Percentiles rank a stretch among this genome's conserved stretches.
Conservation (phyloP, 2,113 vertebrate species). For the human (Homo sapiens) region DNA sequence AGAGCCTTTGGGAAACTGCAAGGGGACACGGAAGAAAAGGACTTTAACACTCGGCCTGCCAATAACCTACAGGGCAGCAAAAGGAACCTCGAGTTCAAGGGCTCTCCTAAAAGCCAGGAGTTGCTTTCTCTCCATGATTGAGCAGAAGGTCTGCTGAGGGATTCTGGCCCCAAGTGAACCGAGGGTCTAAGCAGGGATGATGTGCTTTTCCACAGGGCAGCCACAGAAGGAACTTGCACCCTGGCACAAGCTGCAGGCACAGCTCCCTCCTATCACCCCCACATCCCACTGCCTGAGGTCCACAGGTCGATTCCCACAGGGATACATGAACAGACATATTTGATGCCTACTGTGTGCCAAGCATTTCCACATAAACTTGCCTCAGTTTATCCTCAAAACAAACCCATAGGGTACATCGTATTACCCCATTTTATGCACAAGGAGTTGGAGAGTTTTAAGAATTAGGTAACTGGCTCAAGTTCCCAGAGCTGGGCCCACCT, state of each 20-base stretch:
- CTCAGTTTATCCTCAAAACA: not conserved
- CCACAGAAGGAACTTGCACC: not conserved
- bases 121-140: not conserved
- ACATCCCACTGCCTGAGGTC: too few species aligned
- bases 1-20: not conserved
- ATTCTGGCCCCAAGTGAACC: not conserved
- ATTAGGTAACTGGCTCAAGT: too few species aligned
- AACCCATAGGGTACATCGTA: not conserved
- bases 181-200: not conserved
- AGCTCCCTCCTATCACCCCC: not conserved
- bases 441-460: not conserved
- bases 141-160: not conserved
- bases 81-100: not conserved
- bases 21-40: not conserved
- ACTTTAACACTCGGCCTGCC: not conserved
- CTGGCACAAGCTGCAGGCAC: not conserved
- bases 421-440: not conserved
- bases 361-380: not conserved
- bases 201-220: not conserved
- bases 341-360: not conserved
- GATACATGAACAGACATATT: not conserved
- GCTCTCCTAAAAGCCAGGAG: not conserved
- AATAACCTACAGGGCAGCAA: not conserved
- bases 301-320: not conserved
- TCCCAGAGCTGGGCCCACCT: not conserved